Base-by-base conservation (phyloP, 1,140 invertebrate genomes). In the Hypothenemus hampei region DNA sequence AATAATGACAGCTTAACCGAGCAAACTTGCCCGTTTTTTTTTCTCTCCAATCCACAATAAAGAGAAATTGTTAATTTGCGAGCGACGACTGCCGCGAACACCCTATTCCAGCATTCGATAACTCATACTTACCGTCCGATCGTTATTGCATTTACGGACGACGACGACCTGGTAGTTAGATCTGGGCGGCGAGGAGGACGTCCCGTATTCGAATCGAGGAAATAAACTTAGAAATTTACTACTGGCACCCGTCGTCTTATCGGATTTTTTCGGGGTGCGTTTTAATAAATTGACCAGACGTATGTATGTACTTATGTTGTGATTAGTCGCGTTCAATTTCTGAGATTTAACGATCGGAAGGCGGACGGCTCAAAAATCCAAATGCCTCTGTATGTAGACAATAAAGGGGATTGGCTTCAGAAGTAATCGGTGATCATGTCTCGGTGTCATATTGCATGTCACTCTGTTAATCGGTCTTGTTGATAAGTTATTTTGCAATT, bases 11-110 rank as follows among this genome's bases (percentile, higher is more conserved):
- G 47, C 47, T 49, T 49, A 49, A 22, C 8, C 35, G 33, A 13
- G 33, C 21, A 20, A 20, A 22, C 13, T 49, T 33, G 45, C 21
- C 13, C 45, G 3, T 37, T 49, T 47, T 47, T 49, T 39, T 39
- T 49, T n/a, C n/a, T n/a, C n/a, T n/a, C n/a, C n/a, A n/a, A n/a
- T n/a, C n/a, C n/a, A n/a, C n/a, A 39, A 49, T 49, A 49, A 49
- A 49, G 21, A 49, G 33, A 49, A 49, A 49, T 49, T 49, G 47
- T 49, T 49, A 49, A 49, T 49, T 49, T 49, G 47, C 24, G 47
- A 49, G 47, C 47, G 39, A 19, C n/a, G n/a, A n/a, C n/a, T n/a
- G 20, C 21, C 33, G 24, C 47, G 33, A 39, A 49, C 21, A 49
- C 13, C 33, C 3, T 49, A n/a, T 49, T 39, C 22, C 47, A 49